A percentile compares a stretch with the other conserved stretches of the same genome.
phyloP scores from a whole-genome alignment of 2,113 vertebrate genomes.

The Pan troglodytes region NHGRI_mPanTro3-v2.1_pri NC_072398.2:227469001-227469500 shows the following conservation, averaged over 20 bases:
- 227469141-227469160: accelerated
- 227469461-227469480: no score
- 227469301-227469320: no score
- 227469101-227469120: neutral
- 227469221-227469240: accelerated
- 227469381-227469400: accelerated
- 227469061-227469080: neutral
- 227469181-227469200: no score
- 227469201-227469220: neutral
- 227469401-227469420: no score
- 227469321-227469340: accelerated
- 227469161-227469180: neutral
- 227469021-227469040: neutral
- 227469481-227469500: no score
- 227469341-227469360: accelerated
- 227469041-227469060: neutral
- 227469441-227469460: no score
- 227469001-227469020: neutral
- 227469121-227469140: neutral
- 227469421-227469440: accelerated
- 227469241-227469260: neutral
- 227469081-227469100: neutral
- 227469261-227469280: neutral
- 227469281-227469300: accelerated
- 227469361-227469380: accelerated